phyloP scores from a whole-genome alignment of 2,113 vertebrate genomes.

The Micromys minutus region DNA sequence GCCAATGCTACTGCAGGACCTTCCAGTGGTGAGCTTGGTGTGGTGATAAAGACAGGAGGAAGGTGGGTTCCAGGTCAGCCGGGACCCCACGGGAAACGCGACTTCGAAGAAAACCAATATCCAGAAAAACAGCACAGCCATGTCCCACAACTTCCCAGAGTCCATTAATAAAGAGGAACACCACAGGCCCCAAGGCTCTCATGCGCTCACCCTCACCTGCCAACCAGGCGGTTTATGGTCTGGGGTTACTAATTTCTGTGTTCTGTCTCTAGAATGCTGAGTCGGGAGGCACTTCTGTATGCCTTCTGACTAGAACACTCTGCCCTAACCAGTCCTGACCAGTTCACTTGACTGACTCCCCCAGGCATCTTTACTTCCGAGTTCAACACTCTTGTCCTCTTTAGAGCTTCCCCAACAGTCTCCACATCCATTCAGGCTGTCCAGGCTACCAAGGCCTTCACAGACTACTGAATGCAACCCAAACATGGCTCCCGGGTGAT shows the following conservation, averaged over 20 bases:
- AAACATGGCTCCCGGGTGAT: not conserved
- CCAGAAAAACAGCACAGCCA: not conserved
- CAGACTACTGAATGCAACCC: constrained; percentile 21
- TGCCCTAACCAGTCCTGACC: not conserved
- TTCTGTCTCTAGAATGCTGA: not conserved
- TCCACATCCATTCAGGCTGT: not conserved
- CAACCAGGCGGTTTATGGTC: not conserved
- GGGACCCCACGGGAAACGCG: not conserved
- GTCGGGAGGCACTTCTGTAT: not conserved
- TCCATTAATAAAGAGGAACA: not conserved
- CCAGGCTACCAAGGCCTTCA: not conserved
- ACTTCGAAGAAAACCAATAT: not conserved
- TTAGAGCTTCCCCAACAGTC: not conserved
- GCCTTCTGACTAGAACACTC: not conserved
- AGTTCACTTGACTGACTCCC: not conserved
- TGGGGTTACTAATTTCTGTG: not conserved
- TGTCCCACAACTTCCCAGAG: not conserved
- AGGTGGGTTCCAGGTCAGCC: not conserved
- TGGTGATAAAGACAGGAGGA: not conserved
- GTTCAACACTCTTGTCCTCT: not conserved
- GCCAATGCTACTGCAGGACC: not conserved
- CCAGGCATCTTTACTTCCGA: constrained; percentile 3
- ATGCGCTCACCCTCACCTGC: not conserved
- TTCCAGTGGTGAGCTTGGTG: not conserved
- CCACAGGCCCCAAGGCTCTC: not conserved